Evolutionary conservation across 1,140 invertebrate species (phyloP).

Genomic region (Sinella curviseta): DNA sequence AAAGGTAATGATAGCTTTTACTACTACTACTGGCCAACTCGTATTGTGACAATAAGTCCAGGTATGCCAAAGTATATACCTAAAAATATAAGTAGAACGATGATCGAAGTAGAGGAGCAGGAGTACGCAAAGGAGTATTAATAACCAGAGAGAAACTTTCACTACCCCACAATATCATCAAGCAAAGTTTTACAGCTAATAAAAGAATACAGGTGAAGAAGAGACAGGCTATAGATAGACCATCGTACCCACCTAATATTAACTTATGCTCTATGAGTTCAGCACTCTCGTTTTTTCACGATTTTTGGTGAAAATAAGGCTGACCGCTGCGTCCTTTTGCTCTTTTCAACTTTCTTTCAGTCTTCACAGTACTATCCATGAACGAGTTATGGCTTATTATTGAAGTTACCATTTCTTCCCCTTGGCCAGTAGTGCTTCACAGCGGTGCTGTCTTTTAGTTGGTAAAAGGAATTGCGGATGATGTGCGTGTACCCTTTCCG

Average conservation of each 20-base stretch:
- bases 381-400: background rate
- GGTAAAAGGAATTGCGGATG: background rate
- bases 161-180: background rate
- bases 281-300: background rate
- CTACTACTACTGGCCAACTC: background rate
- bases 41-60: conserved; percentile 4
- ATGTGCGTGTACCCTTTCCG: background rate
- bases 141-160: background rate
- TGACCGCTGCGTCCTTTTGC: background rate
- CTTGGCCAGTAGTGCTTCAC: background rate
- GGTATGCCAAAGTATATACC: too few species aligned
- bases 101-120: too few species aligned
- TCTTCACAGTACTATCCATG: background rate
- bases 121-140: background rate
- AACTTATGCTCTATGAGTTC: too few species aligned
- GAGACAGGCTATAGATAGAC: background rate
- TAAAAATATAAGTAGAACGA: too few species aligned
- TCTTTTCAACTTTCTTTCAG: background rate
- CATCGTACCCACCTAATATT: too few species aligned
- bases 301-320: background rate
- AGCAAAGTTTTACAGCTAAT: conserved; percentile 18
- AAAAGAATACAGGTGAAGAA: conserved; percentile 3
- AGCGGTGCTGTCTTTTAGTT: background rate
- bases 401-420: background rate
- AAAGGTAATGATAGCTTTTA: conserved; percentile 19